Conservation (phyloP, 2,113 vertebrate genomes). For the Panthera tigris region DNA sequence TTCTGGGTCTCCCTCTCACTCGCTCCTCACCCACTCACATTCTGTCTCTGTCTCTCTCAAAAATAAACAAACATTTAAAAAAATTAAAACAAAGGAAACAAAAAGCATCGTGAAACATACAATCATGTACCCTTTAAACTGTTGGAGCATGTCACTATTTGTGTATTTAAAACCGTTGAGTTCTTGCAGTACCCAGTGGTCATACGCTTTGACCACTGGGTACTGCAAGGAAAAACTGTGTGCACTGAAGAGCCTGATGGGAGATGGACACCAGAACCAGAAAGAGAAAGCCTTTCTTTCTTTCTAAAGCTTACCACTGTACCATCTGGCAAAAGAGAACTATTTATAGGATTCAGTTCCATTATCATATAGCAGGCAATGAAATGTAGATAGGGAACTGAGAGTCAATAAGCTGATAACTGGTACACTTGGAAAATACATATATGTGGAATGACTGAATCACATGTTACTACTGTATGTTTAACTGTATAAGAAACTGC, state of each 20-base stretch:
- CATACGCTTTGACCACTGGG: background rate
- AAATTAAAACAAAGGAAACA: too few species aligned
- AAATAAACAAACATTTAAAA: too few species aligned
- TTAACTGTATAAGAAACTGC: background rate
- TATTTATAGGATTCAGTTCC: background rate
- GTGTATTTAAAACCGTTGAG: background rate
- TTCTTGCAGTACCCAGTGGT: too few species aligned
- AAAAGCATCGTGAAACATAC: background rate
- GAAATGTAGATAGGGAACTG: background rate
- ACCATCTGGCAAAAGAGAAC: background rate
- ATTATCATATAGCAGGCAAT: background rate
- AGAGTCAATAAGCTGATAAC: background rate
- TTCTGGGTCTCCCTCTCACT: too few species aligned
- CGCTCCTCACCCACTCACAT: too few species aligned
- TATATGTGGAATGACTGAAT: background rate
- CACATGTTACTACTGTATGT: background rate
- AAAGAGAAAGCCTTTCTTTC: background rate
- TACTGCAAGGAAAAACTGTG: background rate
- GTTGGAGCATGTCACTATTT: background rate
- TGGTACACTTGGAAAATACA: background rate
- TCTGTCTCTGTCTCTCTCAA: too few species aligned
- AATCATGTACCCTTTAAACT: background rate
- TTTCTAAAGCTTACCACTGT: background rate
- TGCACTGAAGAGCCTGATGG: background rate
- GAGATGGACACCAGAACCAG: background rate